These are phyloP conservation scores for Myotis myotis DNA, from an alignment of 2,797 vertebrate species.

Conservation along the genomic window DNA sequence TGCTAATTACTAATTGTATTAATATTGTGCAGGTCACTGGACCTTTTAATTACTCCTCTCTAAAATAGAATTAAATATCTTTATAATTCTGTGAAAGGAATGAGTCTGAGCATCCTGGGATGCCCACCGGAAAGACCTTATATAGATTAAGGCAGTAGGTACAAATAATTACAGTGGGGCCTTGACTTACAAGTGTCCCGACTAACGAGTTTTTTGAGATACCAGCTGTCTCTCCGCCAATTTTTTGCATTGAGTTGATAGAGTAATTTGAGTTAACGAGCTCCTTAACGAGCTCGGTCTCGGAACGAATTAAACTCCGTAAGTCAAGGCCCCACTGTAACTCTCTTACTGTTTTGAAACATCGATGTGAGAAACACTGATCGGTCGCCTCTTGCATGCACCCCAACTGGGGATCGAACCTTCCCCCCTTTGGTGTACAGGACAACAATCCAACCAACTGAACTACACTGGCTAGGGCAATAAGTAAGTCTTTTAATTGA, in stretches of 20 bases:
- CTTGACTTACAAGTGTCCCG: no score
- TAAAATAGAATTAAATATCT: conserved; percentile 50
- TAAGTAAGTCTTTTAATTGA: conserved; percentile 3
- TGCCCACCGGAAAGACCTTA: neutral
- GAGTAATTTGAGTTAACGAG: no score
- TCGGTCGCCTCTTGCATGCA: neutral
- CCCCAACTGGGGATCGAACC: neutral
- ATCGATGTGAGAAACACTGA: neutral
- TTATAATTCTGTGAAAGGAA: neutral
- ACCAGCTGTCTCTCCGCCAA: no score
- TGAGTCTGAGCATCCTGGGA: neutral
- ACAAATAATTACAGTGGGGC: neutral
- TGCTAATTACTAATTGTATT: conserved; percentile 3
- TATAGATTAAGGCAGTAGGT: conserved; percentile 18
- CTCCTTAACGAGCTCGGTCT: no score
- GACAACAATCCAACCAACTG: neutral
- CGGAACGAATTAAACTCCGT: no score
- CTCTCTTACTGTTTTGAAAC: neutral
- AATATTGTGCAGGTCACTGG: neutral
- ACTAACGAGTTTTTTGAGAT: no score
- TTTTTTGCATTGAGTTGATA: no score
- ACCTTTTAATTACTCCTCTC: neutral
- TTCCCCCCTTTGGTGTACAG: neutral
- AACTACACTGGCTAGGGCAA: neutral
- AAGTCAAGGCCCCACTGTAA: neutral